Evolutionary conservation across 2,113 vertebrate species (phyloP).

Genomic region (Bufo gargarizans): DNA sequence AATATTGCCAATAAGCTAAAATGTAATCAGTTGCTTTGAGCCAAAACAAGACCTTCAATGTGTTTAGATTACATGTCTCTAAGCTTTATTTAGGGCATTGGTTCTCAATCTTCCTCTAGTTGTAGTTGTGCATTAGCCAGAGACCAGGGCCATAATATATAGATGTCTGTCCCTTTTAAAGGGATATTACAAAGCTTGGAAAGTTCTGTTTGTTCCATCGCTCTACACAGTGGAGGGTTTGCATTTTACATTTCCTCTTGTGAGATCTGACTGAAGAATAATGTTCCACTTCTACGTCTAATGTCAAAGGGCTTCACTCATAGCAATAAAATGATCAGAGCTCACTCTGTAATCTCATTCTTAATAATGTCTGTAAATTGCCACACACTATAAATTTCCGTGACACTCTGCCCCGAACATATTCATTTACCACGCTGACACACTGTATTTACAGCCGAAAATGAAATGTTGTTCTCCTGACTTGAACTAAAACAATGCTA

Average conservation of each 20-base stretch:
- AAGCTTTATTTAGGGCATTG: too few species aligned
- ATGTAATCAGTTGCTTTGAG: neutral
- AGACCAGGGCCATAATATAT: neutral
- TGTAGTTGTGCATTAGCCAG: neutral
- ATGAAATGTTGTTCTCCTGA: neutral
- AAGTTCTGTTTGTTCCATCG: neutral
- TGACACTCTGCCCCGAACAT: neutral
- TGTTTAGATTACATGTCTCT: too few species aligned
- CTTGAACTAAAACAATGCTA: neutral
- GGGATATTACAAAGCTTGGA: neutral
- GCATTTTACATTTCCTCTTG: conserved; percentile 40
- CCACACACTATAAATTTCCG: conserved; percentile 8
- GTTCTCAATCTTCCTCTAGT: neutral
- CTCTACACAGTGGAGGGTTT: conserved; percentile 12
- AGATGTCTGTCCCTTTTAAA: neutral
- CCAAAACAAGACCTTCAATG: too few species aligned
- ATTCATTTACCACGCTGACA: neutral
- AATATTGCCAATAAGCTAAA: neutral
- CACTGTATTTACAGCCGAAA: conserved; percentile 25
- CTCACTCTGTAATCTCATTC: conserved; percentile 15
- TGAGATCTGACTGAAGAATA: conserved; percentile 50
- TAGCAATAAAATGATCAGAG: conserved; percentile 34
- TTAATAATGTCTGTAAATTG: conserved; percentile 44
- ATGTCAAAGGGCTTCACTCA: conserved; percentile 23
- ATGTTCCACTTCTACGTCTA: conserved; percentile 33